Evolutionary conservation across 2,113 vertebrate species (phyloP), one percentile per base, ranked within the genome.

Genomic region (Columba livia): DNA sequence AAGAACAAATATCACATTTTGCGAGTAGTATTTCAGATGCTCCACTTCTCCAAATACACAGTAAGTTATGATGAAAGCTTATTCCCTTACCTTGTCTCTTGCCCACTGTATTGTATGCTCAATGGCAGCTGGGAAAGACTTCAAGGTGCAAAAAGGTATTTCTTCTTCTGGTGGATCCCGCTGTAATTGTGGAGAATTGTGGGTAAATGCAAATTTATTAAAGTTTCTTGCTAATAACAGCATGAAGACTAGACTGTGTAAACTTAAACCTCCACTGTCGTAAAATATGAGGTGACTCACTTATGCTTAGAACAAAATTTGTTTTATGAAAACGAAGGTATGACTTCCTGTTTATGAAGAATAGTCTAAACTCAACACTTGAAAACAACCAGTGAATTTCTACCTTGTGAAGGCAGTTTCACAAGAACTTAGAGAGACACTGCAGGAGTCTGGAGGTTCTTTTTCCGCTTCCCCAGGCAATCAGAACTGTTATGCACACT

Each of bases 31-130:
- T 29, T 62, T 65, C 24, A 72, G 48, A 89, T 60, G 4, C 15
- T 18, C 10, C 26, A 32, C 11, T 32, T 6, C 83, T 44, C 47
- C 47, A 81, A 80, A 78, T 5, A 38, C 8, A 88, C n/a, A 48
- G 26, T 11, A 70, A 91, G 14, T 54, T 86, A 70, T 4, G 24
- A 29, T 56, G 20, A 64, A 78, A 15, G 79, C 34, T 70, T 26
- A 77, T 58, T 66, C 61, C 34, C 38, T 94, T 96, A 99, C 99
- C 98, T 99, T 99, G 97, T 99, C 99, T 97, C 99, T 98, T 83
- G 99, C 99, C 99, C 99, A 99, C 54, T 99, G 99, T 97, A 99
- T 99, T 2, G 99, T 99, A 96, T 99, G 99, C 89, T 99, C 99
- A 82, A 99, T 99, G 86, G 99, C 98, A 81, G 99, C 99, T 92